Base-by-base conservation (phyloP, 2,888 invertebrate genomes). In the Melipona bicolor region DNA sequence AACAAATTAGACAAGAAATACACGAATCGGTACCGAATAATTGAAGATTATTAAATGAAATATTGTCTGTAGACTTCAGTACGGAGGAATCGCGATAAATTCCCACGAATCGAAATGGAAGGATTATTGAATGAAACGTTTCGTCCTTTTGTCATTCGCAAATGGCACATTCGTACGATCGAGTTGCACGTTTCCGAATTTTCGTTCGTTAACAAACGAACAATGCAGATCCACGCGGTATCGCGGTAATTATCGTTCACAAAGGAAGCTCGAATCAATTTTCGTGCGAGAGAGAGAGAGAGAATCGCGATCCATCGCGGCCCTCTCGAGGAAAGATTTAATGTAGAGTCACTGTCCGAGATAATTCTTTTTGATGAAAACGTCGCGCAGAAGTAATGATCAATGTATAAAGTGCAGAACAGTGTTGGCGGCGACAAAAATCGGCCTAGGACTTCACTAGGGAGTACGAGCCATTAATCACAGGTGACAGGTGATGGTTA, bases 371-470 rank as follows among this genome's bases (percentile, higher is more conserved):
- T 64, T 68, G 56, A 68, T 69, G 80, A 69, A 76, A 77, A 67
- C 56, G 75, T 81, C 78, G 19, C 67, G 3, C 32, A 49, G 73
- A 43, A 87, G 79, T 87, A 87, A 87, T 81, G 84, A 83, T 75
- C 36, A 59, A 65, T 87, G 79, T 79, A 82, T 65, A 84, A 84
- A 87, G 87, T 87, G 87, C 87, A 75, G 80, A 87, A 87, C 82
- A 81, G 85, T 87, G 87, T 87, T 11, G 85, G 36, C 70, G 36
- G 77, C 72, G 77, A 68, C 71, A 84, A 85, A 87, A 87, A 83
- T 87, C 87, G 69, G 67, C 50, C 80, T 77, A 78, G 73, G 77
- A 72, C 54, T 75, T 75, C 74, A 70, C 78, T 84, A 75, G 72
- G 54, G 76, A 76, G 21, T 67, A 49, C 64, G 54, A 65, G 24